Base-by-base conservation (phyloP, 53 echinoderm and acorn worm genomes). In the Echinometra lucunter region DNA sequence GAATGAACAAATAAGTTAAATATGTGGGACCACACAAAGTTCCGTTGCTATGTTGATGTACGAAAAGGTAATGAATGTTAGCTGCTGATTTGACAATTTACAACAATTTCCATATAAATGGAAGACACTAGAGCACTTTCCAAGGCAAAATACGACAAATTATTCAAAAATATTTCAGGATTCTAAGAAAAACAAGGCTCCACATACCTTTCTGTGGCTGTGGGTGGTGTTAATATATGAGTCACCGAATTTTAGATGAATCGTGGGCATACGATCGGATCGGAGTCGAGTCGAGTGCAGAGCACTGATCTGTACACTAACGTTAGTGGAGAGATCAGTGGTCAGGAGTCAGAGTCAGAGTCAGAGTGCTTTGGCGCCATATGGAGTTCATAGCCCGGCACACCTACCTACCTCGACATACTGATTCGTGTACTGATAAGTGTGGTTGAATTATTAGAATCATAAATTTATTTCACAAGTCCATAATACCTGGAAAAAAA, bases 321-420 rank as follows among this genome's bases (percentile, higher is more conserved):
- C n/a, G n/a, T n/a, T n/a, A n/a, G n/a, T n/a, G n/a, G n/a, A n/a
- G n/a, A n/a, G n/a, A n/a, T n/a, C n/a, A n/a, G n/a, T n/a, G n/a
- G n/a, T n/a, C n/a, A n/a, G n/a, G n/a, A n/a, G n/a, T n/a, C n/a
- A n/a, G n/a, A n/a, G n/a, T n/a, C n/a, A n/a, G n/a, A n/a, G n/a
- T n/a, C n/a, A n/a, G 69, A 34, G 69, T 78, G 78, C 38, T 78
- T 78, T 78, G 78, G 78, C 78, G 78, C 78, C 78, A 74, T 34
- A 34, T 74, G 35, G 74, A 35, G 74, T 74, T 74, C 74, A 17
- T n/a, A n/a, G n/a, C n/a, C n/a, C n/a, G n/a, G n/a, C n/a, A n/a
- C n/a, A n/a, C n/a, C n/a, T n/a, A n/a, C n/a, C n/a, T n/a, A n/a
- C n/a, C n/a, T n/a, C n/a, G n/a, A n/a, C n/a, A n/a, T n/a, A n/a